Base-by-base conservation (phyloP, 2,797 vertebrate genomes). In the Danio kyathit region DNA sequence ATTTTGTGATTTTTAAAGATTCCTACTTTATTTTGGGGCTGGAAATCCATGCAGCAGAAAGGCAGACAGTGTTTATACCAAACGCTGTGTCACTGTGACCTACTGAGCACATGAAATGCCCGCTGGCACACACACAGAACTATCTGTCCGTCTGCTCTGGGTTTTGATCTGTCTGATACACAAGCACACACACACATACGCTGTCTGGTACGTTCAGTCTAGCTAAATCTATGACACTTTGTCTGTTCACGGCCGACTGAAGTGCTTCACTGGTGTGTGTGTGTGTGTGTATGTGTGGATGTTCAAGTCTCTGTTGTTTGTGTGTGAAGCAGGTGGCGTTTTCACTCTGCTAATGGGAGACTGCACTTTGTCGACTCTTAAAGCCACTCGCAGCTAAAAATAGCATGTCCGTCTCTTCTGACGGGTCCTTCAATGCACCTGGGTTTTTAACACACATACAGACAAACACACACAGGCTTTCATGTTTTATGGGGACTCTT, bases 81-180 rank as follows among this genome's bases (percentile, higher is more conserved):
- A 84, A 87, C 70, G 72, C 80, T 75, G 73, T 79, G 85, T 87
- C 86, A 87, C 54, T 76, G 65, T 86, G 87, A 88, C 87, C 87
- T 80, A 81, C 76, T 82, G 83, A 82, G 60, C 76, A 83, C 80
- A 88, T 63, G 73, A 76, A 54, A 60, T 57, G 74, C 21, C 63
- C 74, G 41, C 40, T 61, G 51, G 44, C 66, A 17, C 21, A 44
- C 56, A 51, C 79, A 61, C 66, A 74, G 56, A 54, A 57, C 60
- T 66, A 51, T 61, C 66, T 66, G 74, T 59, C 51, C 43, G 61
- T 65, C 77, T 66, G 74, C 70, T 52, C 82, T 66, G 60, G 38
- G 63, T 84, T 60, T 66, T 21, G 51, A 69, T 80, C 70, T 49
- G 82, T 72, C 74, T 40, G 73, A 56, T 48, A 65, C 59, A 76